These are phyloP conservation scores for Drosophila seguyi DNA, from an alignment of 1,140 invertebrate genomes.

Conservation along the genomic window DNA sequence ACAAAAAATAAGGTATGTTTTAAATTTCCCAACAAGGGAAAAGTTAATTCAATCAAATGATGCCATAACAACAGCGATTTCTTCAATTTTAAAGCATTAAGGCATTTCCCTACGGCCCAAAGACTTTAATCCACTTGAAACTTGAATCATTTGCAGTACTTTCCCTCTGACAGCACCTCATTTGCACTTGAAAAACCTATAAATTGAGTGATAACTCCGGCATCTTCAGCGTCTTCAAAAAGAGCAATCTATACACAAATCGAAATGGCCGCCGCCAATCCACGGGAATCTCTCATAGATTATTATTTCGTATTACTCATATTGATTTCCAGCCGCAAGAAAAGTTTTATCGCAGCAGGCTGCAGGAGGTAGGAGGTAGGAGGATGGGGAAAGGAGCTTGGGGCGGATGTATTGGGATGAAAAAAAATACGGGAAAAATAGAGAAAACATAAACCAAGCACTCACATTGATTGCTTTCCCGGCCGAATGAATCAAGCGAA, in stretches of 20 bases:
- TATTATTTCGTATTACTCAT: conserved; percentile 58
- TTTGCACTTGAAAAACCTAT: conserved; percentile 53
- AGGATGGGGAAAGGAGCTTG: conserved; percentile 4
- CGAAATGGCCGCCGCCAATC: conserved; percentile 27
- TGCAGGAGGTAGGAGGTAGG: too few species aligned
- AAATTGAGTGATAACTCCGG: conserved; percentile 51
- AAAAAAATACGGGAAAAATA: conserved; percentile 8
- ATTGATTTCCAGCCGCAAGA: conserved; percentile 50
- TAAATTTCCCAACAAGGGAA: neutral
- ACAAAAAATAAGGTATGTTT: neutral
- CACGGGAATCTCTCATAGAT: conserved; percentile 52
- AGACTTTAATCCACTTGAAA: conserved; percentile 28
- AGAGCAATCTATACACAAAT: conserved; percentile 51
- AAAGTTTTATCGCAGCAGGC: conserved; percentile 18
- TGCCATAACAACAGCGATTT: conserved; percentile 1
- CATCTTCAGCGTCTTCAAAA: conserved; percentile 37
- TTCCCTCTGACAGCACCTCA: conserved; percentile 37
- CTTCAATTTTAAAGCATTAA: neutral
- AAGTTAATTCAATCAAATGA: conserved; percentile 7
- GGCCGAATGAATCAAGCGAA: conserved; percentile 57
- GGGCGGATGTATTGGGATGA: conserved; percentile 30
- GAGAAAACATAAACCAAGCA: conserved; percentile 46
- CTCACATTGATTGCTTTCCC: conserved; percentile 53
- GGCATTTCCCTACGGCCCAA: neutral
- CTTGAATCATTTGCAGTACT: conserved; percentile 27